Base-by-base conservation (phyloP, 2,888 invertebrate species). In the Cyclophora punctaria region DNA sequence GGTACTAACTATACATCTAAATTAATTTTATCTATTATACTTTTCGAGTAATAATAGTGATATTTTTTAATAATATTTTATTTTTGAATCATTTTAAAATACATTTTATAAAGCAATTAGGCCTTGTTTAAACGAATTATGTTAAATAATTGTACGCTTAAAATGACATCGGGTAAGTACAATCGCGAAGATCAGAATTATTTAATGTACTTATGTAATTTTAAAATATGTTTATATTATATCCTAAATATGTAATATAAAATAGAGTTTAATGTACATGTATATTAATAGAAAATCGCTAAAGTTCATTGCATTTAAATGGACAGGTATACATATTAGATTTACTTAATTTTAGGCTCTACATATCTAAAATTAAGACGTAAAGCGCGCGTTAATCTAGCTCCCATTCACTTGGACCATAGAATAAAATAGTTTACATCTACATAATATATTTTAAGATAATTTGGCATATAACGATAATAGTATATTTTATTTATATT, bases 31-130 rank as follows among this genome's bases (percentile, higher is more conserved):
- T 44, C 45, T 42, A 20, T 34, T 35, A 37, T 40, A 7, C 35
- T 4, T 46, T 46, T 40, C 37, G 33, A 7, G 53, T 52, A 69
- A 67, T 63, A 56, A 68, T 65, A 35, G 48, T 64, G 63, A 57
- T 62, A 55, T 70, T 73, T 73, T 79, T 76, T 77, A 75, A 73
- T 64, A 66, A 68, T 64, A 63, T 68, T 67, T 81, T 77, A 79
- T 83, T 84, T 84, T 81, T 77, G 75, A 81, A 69, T 75, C 59
- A 66, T 82, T 81, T 84, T 79, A 73, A 78, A 78, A 69, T 78
- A 74, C 77, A 76, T 78, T 80, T 78, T 79, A 73, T 79, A 74
- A 67, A 66, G 69, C 70, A 44, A 71, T 68, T 79, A 81, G 80
- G 80, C 79, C 80, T 73, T 80, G 70, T 77, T 70, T 73, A 73